phyloP scores from a whole-genome alignment of 2,888 invertebrate genomes.

The Callosobruchus maculatus region DNA sequence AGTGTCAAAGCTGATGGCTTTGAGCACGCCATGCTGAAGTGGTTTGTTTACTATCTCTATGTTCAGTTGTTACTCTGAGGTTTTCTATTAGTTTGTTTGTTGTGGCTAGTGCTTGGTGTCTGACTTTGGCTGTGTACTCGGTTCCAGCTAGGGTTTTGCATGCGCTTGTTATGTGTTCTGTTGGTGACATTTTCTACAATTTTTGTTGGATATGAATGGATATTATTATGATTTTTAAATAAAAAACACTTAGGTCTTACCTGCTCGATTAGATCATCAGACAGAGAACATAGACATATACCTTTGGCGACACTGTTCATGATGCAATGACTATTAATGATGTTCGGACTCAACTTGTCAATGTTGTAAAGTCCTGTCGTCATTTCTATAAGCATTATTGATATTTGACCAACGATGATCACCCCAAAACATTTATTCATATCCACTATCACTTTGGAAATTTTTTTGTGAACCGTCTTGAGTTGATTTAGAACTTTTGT shows the following conservation, averaged over 20 bases:
- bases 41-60: too few relatives aligned
- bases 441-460: not conserved
- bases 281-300: not conserved
- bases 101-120: too few relatives aligned
- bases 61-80: too few relatives aligned
- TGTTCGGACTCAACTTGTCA: not conserved
- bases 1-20: too few relatives aligned
- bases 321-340: not conserved
- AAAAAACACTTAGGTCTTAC: not conserved
- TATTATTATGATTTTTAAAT: too few relatives aligned
- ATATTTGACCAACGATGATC: not conserved
- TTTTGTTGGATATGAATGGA: too few relatives aligned
- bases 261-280: not conserved
- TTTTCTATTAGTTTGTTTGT: too few relatives aligned
- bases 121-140: too few relatives aligned
- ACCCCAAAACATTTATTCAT: not conserved
- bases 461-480: not conserved
- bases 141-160: too few relatives aligned
- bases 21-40: too few relatives aligned
- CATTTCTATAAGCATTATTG: not conserved
- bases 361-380: not conserved
- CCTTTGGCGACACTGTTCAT: not conserved
- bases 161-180: too few relatives aligned
- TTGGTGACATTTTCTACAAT: too few relatives aligned
- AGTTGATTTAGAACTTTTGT: not conserved